Evolutionary conservation across 2,888 invertebrate species (phyloP).

Genomic region (Coelinius sp.): DNA sequence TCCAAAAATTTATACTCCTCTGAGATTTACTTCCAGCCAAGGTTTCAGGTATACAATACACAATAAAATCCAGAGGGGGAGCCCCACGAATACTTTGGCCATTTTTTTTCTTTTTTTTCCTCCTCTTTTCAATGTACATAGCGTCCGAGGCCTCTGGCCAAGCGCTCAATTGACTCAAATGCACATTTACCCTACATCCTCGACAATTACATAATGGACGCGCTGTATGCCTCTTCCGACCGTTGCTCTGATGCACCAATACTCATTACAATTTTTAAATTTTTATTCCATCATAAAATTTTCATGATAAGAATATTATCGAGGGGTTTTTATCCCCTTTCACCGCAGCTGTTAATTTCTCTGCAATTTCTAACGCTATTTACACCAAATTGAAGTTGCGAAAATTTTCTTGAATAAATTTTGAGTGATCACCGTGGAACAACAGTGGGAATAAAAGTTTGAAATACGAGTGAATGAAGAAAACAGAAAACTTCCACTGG

Average conservation of each 20-base stretch:
- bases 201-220: constrained; percentile 65
- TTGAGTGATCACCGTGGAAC: background rate
- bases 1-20: background rate
- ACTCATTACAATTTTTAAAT: constrained; percentile 25
- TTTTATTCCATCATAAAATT: background rate
- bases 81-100: background rate
- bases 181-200: constrained; percentile 68
- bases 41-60: constrained; percentile 9
- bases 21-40: constrained; percentile 23
- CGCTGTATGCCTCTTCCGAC: constrained; percentile 46
- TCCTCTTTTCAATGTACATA: constrained; percentile 22
- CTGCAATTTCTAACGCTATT: background rate
- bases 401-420: background rate
- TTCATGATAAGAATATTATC: background rate
- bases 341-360: too few relatives aligned
- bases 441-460: background rate
- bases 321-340: background rate
- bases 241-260: constrained; percentile 39
- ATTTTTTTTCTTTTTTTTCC: background rate
- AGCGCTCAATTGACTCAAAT: constrained; percentile 66
- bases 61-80: background rate
- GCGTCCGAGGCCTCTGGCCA: constrained; percentile 50
- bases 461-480: background rate
- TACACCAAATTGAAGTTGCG: background rate
- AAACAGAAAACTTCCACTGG: background rate